A percentile compares a stretch with the other conserved stretches of the same genome.
Conservation (phyloP, 2,113 vertebrate species). For the Heloderma charlesbogerti region DNA sequence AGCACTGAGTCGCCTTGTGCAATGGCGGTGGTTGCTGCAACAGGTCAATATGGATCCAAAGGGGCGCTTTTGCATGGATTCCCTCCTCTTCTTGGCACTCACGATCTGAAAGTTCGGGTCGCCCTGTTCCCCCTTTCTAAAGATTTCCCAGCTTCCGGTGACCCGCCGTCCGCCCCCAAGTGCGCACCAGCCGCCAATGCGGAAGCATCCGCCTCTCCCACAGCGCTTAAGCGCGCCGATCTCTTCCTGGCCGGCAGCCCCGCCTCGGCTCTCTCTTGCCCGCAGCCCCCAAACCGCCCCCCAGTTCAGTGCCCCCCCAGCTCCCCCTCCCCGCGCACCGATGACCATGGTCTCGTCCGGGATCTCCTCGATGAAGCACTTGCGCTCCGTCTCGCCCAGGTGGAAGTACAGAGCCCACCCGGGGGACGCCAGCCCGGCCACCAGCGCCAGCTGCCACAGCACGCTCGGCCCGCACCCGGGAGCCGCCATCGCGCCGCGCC, state of each 20-base stretch:
- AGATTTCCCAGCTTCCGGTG: too few species aligned
- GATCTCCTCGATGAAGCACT: constrained; percentile 94
- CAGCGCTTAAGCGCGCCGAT: too few species aligned
- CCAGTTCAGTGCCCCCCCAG: fast-evolving
- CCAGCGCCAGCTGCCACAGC: constrained; percentile 11
- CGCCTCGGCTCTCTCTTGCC: too few species aligned
- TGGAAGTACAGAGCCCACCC: constrained; percentile 87
- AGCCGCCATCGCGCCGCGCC: constrained; percentile 9
- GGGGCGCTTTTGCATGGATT: too few species aligned
- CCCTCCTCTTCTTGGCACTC: too few species aligned
- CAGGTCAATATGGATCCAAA: too few species aligned
- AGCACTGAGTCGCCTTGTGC: too few species aligned
- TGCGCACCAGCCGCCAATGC: too few species aligned
- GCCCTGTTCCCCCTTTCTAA: too few species aligned
- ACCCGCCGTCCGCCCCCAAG: too few species aligned
- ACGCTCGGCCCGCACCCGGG: not conserved
- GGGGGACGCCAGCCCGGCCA: constrained; percentile 27
- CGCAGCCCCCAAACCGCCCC: not conserved
- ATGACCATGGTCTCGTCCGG: constrained; percentile 95
- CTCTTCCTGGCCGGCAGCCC: not conserved
- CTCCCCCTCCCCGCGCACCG: constrained; percentile 72
- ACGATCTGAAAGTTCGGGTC: too few species aligned
- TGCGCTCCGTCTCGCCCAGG: constrained; percentile 93
- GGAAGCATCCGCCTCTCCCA: fast-evolving
- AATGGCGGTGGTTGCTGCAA: too few species aligned